phyloP scores from a whole-genome alignment of 2,797 vertebrate species.

The Girardinus metallicus region DNA sequence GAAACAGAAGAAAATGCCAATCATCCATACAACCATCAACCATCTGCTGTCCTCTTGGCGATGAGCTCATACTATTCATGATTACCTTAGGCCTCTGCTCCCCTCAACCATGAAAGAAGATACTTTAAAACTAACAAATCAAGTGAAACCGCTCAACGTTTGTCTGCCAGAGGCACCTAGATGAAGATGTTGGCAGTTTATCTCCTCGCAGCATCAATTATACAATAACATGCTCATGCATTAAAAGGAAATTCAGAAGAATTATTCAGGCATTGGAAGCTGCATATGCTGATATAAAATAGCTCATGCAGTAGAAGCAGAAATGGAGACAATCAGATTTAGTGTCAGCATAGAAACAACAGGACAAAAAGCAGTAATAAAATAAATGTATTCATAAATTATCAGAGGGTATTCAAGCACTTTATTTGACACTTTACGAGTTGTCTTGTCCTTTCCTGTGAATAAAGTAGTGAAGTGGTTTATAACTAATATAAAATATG shows the following conservation, averaged over 20 bases:
- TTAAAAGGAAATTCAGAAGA: slow-evolving; percentile 39
- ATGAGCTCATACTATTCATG: slow-evolving; percentile 36
- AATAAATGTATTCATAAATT: slow-evolving; percentile 21
- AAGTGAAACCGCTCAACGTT: slow-evolving; percentile 52
- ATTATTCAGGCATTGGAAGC: slow-evolving; percentile 47
- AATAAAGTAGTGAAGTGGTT: slow-evolving; percentile 10
- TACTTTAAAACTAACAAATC: slow-evolving; percentile 70
- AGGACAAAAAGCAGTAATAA: slow-evolving; percentile 28
- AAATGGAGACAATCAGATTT: slow-evolving; percentile 32
- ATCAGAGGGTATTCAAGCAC: slow-evolving; percentile 21
- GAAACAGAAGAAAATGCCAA: slow-evolving; percentile 54
- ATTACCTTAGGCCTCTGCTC: slow-evolving; percentile 48
- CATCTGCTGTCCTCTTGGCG: slow-evolving; percentile 52
- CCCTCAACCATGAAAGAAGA: slow-evolving; percentile 40
- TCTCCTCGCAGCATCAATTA: slow-evolving; percentile 71
- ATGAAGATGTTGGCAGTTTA: slow-evolving; percentile 68
- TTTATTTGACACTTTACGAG: slow-evolving; percentile 32
- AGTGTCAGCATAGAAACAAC: slow-evolving; percentile 29
- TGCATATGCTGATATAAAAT: slow-evolving; percentile 45
- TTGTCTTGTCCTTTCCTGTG: slow-evolving; percentile 17
- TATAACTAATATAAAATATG: slow-evolving; percentile 21
- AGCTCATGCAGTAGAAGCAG: slow-evolving; percentile 34
- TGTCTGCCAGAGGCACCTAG: slow-evolving; percentile 54
- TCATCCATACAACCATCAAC: slow-evolving; percentile 47
- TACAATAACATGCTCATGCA: slow-evolving; percentile 57